Base-by-base conservation (phyloP, 2,888 invertebrate species). In the Maniola hyperantus region DNA sequence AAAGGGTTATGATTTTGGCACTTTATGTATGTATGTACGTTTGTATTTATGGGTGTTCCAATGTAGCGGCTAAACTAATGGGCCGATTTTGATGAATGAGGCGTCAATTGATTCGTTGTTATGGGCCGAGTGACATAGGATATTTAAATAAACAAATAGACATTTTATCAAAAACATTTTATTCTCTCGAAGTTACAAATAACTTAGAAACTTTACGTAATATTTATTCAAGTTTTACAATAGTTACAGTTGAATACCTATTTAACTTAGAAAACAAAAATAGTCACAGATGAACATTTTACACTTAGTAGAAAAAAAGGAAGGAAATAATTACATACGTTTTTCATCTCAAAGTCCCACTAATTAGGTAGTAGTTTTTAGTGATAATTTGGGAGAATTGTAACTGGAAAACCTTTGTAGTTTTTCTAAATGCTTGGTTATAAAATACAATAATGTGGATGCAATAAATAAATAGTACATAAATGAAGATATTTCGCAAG, bases 141-240 rank as follows among this genome's bases (percentile, higher is more conserved):
- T 26, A 26, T 26, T 26, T 26, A 26, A 39, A 39, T 5, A 36
- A 61, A 59, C n/a, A 61, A 65, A 61, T n/a, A 60, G 50, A 72
- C 69, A 71, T 62, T 67, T 77, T 76, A 79, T 80, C 67, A 78
- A 89, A 89, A 89, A 85, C 83, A 80, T 85, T 89, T 90, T 85
- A 88, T 85, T 89, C 79, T 79, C 76, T 81, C 77, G 73, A 78
- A 76, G 74, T 79, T 88, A 89, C 83, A 87, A 87, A 87, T 88
- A 88, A 88, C 85, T 89, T 88, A 89, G 74, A 84, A 83, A 83
- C 72, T 72, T 80, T 80, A 83, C 81, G 72, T 83, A 82, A 74
- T 79, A 11, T 59, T 60, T 39, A 62, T 26, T 33, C 50, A 51
- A 51, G 42, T 59, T 48, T 59, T 58, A 58, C 44, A 58, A 58